Base-by-base conservation (phyloP, 1,140 invertebrate species). In the Frieseomelitta varia region DNA sequence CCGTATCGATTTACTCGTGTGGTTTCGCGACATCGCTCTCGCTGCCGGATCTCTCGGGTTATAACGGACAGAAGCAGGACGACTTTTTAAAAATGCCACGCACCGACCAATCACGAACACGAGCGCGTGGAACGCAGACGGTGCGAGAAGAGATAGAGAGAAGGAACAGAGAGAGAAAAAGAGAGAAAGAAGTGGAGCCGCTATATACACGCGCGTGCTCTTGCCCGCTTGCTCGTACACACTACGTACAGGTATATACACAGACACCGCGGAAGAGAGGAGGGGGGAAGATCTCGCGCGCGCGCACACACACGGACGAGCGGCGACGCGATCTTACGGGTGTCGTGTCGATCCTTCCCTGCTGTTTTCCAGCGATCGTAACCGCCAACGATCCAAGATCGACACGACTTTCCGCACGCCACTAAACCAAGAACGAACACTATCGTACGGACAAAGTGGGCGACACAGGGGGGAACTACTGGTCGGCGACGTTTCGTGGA, bases 11-110 rank as follows among this genome's bases (percentile, higher is more conserved):
- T 79, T 71, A 67, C 68, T 65, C 56, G 78, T 21, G 78, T 21
- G 68, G n/a, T 84, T 80, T 80, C 69, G 79, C 86, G 86, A 69
- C 78, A 73, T 84, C 76, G 69, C 69, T 47, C n/a, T 47, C n/a
- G 58, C 61, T 51, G 74, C 61, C 73, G 86, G 77, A 67, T 81
- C 55, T 87, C 58, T 71, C 51, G 30, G 58, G 65, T 76, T 85
- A 68, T 76, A 85, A 88, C 83, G 87, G 75, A 75, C 72, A 80
- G 80, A 78, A 88, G 63, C 73, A 69, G 85, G 65, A 86, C 84
- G 74, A 84, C 85, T 89, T 89, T 89, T 89, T 82, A 89, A 89
- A 89, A 89, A 89, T 89, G 85, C 85, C 85, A 89, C 88, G 88
- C 88, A 84, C 69, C 88, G 81, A 84, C 87, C 87, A 88, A 89